Evolutionary conservation across 2,888 invertebrate genomes (phyloP).

Genomic region (Chouioia cunea): DNA sequence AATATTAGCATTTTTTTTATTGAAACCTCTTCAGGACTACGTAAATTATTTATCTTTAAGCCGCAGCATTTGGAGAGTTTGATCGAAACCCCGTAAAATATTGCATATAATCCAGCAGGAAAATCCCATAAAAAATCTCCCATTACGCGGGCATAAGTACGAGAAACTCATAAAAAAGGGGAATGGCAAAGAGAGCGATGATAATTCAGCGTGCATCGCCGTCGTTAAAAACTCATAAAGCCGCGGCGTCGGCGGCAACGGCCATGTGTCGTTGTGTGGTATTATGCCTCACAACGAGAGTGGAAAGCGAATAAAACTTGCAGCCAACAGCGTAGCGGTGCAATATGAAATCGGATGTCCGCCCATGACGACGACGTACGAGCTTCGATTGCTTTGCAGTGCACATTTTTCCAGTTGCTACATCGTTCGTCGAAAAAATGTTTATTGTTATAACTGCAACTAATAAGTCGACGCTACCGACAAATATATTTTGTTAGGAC

Average conservation of each 20-base stretch:
- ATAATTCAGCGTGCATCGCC: constrained; percentile 38
- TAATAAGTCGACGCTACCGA: background rate
- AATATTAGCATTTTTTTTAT: too few species aligned
- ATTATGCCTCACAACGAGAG: background rate
- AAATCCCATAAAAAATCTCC: constrained; percentile 24
- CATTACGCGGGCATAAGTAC: background rate
- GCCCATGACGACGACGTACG: background rate
- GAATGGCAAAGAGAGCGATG: constrained; percentile 17
- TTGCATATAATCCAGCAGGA: background rate
- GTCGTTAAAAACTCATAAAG: constrained; percentile 49
- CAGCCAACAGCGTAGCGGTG: background rate
- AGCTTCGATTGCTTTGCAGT: constrained; percentile 6
- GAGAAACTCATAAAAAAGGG: background rate
- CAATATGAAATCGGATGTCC: constrained; percentile 45
- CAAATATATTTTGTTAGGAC: too few species aligned
- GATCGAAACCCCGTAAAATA: too few species aligned
- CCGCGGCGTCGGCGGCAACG: constrained; percentile 21
- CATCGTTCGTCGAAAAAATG: background rate
- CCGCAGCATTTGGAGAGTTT: too few species aligned
- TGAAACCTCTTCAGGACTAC: too few species aligned
- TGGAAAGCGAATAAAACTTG: constrained; percentile 40
- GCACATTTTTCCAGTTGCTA: background rate
- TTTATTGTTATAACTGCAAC: background rate
- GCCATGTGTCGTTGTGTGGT: constrained; percentile 37
- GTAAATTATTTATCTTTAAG: too few species aligned